Evolutionary conservation across 2,113 vertebrate species (phyloP).

Genomic region (Polyodon spathula): DNA sequence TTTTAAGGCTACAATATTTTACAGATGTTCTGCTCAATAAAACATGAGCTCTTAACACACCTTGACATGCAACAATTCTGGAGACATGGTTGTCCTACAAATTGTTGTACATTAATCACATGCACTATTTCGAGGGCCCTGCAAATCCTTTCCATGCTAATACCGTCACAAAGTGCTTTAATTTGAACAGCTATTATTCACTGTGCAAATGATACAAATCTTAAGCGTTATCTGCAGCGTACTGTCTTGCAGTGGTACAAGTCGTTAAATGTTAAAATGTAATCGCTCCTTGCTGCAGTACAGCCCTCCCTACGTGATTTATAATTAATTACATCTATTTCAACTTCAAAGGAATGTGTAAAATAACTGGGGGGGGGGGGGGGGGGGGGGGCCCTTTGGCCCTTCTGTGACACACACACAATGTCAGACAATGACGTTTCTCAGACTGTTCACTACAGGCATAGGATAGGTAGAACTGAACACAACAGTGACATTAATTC

Average conservation of each 20-base stretch:
- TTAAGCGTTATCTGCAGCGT: slow-evolving; percentile 21
- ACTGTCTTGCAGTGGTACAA: slow-evolving; percentile 32
- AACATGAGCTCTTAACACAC: too few species aligned
- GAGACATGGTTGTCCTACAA: neutral
- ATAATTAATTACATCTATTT: slow-evolving; percentile 33
- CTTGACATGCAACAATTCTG: too few species aligned
- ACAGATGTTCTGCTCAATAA: too few species aligned
- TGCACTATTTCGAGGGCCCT: neutral
- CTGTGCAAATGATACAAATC: neutral
- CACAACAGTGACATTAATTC: too few species aligned
- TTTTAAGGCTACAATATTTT: too few species aligned
- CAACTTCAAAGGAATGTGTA: slow-evolving; percentile 17
- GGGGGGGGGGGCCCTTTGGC: too few species aligned
- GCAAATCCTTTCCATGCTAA: neutral
- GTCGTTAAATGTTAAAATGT: slow-evolving; percentile 64
- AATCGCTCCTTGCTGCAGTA: slow-evolving; percentile 45
- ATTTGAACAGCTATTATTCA: neutral
- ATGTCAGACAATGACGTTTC: slow-evolving; percentile 2
- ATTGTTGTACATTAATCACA: too few species aligned
- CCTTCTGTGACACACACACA: slow-evolving; percentile 9
- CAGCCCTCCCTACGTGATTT: slow-evolving; percentile 38
- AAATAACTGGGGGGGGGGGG: slow-evolving; percentile 23
- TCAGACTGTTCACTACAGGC: too few species aligned
- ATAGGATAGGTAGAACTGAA: too few species aligned
- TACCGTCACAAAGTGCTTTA: neutral